Evolutionary conservation across 2,888 invertebrate species (phyloP).

Genomic region (Galerucella pusilla): DNA sequence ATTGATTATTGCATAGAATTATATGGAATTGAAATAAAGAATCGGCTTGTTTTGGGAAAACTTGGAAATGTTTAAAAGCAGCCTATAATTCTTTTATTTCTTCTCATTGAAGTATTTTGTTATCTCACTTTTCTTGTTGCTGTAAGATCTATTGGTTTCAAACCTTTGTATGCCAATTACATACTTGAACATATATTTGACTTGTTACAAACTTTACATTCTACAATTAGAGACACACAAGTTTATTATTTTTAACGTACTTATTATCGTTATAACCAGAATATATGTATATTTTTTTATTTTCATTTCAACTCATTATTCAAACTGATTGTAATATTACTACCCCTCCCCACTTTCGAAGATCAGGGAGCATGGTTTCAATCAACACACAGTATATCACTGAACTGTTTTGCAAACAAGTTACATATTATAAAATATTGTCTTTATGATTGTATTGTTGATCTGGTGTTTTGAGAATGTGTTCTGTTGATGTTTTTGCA

Average conservation of each 20-base stretch:
- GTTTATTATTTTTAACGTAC: neutral
- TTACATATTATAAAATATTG: conserved; percentile 2
- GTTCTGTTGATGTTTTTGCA: conserved; percentile 36
- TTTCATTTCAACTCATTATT: neutral
- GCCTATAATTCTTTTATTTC: no score
- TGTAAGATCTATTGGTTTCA: no score
- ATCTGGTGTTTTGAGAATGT: conserved; percentile 22
- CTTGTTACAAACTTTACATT: no score
- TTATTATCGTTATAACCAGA: neutral
- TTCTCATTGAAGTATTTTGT: no score
- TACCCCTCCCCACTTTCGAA: conserved; percentile 3
- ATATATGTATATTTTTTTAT: neutral
- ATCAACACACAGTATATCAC: conserved; percentile 28
- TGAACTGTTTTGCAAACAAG: conserved; percentile 32
- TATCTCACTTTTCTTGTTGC: no score
- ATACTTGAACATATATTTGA: no score
- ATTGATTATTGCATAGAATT: no score
- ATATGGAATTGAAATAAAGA: no score
- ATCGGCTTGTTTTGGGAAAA: no score
- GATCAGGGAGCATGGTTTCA: conserved; percentile 21
- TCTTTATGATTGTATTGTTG: conserved; percentile 20
- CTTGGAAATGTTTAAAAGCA: no score
- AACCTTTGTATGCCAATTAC: no score
- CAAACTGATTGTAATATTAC: neutral
- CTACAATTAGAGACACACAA: neutral